Evolutionary conservation across 2,797 vertebrate genomes (phyloP).

Genomic region (Chiroxiphia lanceolata): DNA sequence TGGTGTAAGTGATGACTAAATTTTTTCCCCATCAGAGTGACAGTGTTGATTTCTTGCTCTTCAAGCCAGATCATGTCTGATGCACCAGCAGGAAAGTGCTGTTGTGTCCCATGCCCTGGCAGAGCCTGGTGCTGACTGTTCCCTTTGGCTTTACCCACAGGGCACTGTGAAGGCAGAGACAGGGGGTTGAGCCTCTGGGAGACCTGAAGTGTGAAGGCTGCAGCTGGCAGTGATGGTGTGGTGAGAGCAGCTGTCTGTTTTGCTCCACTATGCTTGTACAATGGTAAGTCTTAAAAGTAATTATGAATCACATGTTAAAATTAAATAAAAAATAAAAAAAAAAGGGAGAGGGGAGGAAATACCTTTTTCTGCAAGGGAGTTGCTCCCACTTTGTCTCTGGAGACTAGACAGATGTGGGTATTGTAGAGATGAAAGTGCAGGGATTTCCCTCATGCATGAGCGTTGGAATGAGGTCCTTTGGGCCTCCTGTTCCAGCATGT

Average conservation of each 20-base stretch:
- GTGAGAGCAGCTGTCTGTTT: background rate
- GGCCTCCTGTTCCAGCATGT: background rate
- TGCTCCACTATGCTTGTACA: background rate
- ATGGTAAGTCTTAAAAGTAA: background rate
- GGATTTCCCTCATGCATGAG: background rate
- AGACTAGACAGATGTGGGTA: background rate
- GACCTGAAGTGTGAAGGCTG: background rate
- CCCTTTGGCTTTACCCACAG: background rate
- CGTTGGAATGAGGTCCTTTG: background rate
- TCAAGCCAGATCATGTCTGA: background rate
- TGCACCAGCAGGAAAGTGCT: background rate
- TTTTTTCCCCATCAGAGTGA: constrained; percentile 81
- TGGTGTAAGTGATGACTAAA: constrained; percentile 25
- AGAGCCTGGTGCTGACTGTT: background rate
- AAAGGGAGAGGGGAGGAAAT: rapidly evolving
- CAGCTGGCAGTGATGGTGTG: background rate
- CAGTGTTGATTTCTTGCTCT: constrained; percentile 65
- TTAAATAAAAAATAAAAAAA: too few relatives aligned
- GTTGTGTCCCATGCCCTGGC: background rate
- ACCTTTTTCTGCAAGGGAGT: background rate
- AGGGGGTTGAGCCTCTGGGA: background rate
- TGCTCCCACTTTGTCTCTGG: background rate
- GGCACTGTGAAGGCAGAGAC: background rate
- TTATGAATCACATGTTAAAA: background rate
- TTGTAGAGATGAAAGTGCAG: background rate